Evolutionary conservation across 2,888 invertebrate genomes (phyloP).

Genomic region (Drosophila helvetica): DNA sequence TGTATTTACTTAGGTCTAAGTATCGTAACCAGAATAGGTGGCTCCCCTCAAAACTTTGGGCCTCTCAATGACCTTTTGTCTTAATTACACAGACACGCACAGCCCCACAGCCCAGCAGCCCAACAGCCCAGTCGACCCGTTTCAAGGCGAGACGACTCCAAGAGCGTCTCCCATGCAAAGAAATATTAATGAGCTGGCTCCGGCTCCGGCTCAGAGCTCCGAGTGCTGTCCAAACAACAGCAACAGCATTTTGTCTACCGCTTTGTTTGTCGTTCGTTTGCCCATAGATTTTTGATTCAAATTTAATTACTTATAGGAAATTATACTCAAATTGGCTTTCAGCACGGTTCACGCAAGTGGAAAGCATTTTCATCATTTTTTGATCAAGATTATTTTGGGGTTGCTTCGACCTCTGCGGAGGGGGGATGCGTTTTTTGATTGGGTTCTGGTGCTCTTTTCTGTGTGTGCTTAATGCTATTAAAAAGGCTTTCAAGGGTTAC

Average conservation of each 20-base stretch:
- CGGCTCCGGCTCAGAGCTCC: constrained; percentile 22
- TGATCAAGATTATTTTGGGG: constrained; percentile 38
- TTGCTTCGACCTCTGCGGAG: neutral
- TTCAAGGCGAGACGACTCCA: constrained; percentile 36
- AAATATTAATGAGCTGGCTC: constrained; percentile 48
- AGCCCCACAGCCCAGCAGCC: constrained; percentile 8
- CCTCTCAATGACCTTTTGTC: constrained; percentile 42
- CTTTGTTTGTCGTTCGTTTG: constrained; percentile 34
- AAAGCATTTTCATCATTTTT: constrained; percentile 43
- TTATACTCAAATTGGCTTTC: constrained; percentile 56
- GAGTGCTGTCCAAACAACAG: constrained; percentile 38
- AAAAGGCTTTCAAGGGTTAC: constrained; percentile 39
- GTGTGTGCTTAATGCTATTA: constrained; percentile 44
- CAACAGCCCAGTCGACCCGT: constrained; percentile 16
- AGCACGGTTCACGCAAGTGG: constrained; percentile 48
- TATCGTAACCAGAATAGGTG: constrained; percentile 27
- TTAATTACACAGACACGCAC: constrained; percentile 38
- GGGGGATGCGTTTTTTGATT: constrained; percentile 16
- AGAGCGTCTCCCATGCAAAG: constrained; percentile 35
- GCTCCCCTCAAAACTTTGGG: neutral
- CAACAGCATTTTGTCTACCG: constrained; percentile 16
- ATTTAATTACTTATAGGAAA: constrained; percentile 62
- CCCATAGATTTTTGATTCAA: constrained; percentile 50
- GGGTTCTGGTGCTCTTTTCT: constrained; percentile 20
- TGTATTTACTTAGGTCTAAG: constrained; percentile 20